Percentiles rank a stretch among this genome's conserved stretches.
phyloP scores from a whole-genome alignment of 2,888 invertebrate genomes.

The Drosophila anceps region DNA sequence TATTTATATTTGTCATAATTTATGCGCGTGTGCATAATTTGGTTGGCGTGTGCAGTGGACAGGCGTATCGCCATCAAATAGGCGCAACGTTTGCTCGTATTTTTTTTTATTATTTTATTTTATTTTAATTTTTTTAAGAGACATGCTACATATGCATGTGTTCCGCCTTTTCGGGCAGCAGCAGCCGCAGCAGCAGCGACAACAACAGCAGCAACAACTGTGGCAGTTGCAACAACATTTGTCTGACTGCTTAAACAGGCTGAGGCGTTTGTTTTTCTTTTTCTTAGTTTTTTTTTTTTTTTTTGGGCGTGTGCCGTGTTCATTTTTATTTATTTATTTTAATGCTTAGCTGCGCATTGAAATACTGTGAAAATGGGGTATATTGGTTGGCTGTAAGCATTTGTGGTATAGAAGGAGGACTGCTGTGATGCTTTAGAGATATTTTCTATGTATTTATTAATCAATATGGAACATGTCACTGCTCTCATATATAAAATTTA shows the following conservation, averaged over 20 bases:
- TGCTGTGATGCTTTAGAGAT: neutral
- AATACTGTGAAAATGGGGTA: neutral
- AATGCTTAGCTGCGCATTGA: neutral
- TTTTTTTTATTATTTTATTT: conserved; percentile 29
- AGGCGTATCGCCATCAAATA: conserved; percentile 27
- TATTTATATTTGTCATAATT: conserved; percentile 24
- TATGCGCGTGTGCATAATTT: conserved; percentile 25
- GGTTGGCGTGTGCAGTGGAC: conserved; percentile 25
- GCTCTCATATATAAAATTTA: neutral
- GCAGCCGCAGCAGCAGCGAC: conserved; percentile 11
- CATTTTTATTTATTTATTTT: conserved; percentile 40
- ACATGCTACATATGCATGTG: conserved; percentile 31
- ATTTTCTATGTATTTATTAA: neutral
- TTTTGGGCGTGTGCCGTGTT: conserved; percentile 69
- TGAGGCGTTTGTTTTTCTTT: conserved; percentile 24
- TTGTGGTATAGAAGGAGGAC: neutral
- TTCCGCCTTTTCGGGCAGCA: conserved; percentile 61
- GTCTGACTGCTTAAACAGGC: conserved; percentile 25
- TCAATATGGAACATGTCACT: neutral
- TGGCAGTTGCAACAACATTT: conserved; percentile 40
- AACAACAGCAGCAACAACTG: conserved; percentile 17
- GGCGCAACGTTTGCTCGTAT: conserved; percentile 34
- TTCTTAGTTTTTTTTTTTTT: conserved; percentile 31
- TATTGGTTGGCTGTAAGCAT: neutral
- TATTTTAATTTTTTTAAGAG: conserved; percentile 31